Evolutionary conservation across 2,113 vertebrate genomes (phyloP).

Genomic region (Chionomys nivalis): DNA sequence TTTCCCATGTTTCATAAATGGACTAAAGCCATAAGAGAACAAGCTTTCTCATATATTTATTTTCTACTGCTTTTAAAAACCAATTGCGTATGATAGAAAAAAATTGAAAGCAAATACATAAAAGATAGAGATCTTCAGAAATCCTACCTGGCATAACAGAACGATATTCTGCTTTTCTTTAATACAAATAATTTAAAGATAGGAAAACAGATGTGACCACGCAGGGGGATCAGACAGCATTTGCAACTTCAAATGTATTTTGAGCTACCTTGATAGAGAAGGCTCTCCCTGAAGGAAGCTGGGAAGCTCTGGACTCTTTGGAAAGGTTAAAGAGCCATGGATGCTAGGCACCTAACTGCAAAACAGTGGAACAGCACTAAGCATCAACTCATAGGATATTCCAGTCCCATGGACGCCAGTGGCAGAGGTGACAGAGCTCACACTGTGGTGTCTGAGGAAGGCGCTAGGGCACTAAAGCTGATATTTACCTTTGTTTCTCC

Average conservation of each 20-base stretch:
- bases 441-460: neutral
- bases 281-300: neutral
- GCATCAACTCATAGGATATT: neutral
- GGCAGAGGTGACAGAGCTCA: neutral
- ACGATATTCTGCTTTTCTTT: neutral
- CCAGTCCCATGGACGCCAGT: neutral
- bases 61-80: neutral
- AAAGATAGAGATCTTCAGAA: constrained; percentile 5
- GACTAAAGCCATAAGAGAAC: neutral
- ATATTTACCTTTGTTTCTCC: neutral
- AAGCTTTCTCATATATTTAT: neutral
- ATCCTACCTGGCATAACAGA: neutral
- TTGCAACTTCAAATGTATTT: constrained; percentile 33
- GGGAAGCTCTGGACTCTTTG: neutral
- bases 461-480: neutral
- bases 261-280: neutral
- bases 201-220: neutral
- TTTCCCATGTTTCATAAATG: neutral
- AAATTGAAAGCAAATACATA: constrained; percentile 4
- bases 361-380: neutral
- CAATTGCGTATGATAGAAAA: neutral
- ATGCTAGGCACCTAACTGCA: neutral
- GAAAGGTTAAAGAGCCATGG: neutral
- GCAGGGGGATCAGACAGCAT: neutral
- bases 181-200: neutral